Percentiles rank a stretch among this genome's conserved stretches.
Evolutionary conservation across 92 coral and sea anemone species (phyloP).

Genomic region (Phenganax stokvisi): DNA sequence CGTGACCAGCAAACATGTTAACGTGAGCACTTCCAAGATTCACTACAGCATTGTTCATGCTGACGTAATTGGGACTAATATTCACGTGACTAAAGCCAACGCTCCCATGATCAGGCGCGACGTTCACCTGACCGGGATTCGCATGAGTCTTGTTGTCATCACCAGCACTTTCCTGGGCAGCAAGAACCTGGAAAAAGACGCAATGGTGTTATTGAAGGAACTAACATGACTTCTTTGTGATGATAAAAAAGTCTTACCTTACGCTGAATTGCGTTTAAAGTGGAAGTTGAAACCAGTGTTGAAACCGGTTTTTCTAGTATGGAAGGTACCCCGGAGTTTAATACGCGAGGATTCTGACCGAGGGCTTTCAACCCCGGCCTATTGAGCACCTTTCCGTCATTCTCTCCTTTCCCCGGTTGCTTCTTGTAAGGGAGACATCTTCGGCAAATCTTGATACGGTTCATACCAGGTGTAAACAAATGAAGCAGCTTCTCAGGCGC

Average conservation of each 20-base stretch:
- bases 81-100: not conserved
- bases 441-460: slow-evolving; percentile 88
- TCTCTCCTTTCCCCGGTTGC: slow-evolving; percentile 55
- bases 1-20: not conserved
- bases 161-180: slow-evolving; percentile 4
- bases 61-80: too few species aligned
- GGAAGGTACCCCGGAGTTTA: slow-evolving; percentile 48
- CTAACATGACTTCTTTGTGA: too few species aligned
- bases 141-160: not conserved
- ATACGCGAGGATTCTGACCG: slow-evolving; percentile 41
- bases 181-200: too few species aligned
- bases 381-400: slow-evolving; percentile 42
- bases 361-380: slow-evolving; percentile 44
- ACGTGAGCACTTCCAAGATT: too few species aligned
- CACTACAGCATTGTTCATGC: too few species aligned
- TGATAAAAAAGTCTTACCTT: not conserved
- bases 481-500: slow-evolving; percentile 83
- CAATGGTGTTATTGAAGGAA: not conserved
- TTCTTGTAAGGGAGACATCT: slow-evolving; percentile 95
- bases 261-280: slow-evolving; percentile 24
- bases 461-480: slow-evolving; percentile 68
- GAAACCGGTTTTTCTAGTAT: slow-evolving; percentile 39
- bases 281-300: slow-evolving; percentile 21
- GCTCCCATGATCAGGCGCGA: not conserved
- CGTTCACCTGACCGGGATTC: slow-evolving; percentile 9